phyloP scores from a whole-genome alignment of 1,140 invertebrate genomes.

The Brachionus sp. region DNA sequence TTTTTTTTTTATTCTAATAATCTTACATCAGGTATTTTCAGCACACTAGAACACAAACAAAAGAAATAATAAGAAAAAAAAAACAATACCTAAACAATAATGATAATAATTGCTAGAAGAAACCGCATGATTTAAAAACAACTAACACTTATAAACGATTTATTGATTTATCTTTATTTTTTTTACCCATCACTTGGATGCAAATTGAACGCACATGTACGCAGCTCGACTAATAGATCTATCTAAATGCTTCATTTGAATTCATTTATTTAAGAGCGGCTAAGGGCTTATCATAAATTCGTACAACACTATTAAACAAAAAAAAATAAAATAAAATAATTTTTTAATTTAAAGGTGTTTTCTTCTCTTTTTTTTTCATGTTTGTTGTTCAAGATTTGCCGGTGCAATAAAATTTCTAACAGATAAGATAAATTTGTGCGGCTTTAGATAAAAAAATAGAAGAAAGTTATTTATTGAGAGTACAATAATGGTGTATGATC shows the following conservation, averaged over 20 bases:
- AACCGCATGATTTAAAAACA: constrained; percentile 41
- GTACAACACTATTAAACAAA: neutral
- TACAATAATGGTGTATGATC: neutral
- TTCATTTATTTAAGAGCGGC: constrained; percentile 6
- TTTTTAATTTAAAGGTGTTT: constrained; percentile 22
- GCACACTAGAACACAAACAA: too few species aligned
- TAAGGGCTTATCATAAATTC: constrained; percentile 3
- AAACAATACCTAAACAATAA: neutral
- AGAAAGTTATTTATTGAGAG: constrained; percentile 33
- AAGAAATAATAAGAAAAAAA: neutral
- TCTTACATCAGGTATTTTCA: constrained; percentile 34
- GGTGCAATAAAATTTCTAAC: constrained; percentile 10
- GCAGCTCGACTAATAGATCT: neutral
- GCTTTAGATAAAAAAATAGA: neutral
- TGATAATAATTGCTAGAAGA: neutral
- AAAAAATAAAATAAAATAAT: neutral
- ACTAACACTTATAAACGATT: constrained; percentile 28
- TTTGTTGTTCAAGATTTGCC: neutral
- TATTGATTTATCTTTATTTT: constrained; percentile 42
- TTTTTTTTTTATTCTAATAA: neutral
- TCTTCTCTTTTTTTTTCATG: neutral
- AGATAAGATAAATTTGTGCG: neutral
- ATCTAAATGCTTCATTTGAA: constrained; percentile 33
- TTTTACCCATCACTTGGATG: constrained; percentile 45
- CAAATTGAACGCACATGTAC: constrained; percentile 45